Evolutionary conservation across 2,113 vertebrate genomes (phyloP).

Genomic region (Cebidichthys violaceus): DNA sequence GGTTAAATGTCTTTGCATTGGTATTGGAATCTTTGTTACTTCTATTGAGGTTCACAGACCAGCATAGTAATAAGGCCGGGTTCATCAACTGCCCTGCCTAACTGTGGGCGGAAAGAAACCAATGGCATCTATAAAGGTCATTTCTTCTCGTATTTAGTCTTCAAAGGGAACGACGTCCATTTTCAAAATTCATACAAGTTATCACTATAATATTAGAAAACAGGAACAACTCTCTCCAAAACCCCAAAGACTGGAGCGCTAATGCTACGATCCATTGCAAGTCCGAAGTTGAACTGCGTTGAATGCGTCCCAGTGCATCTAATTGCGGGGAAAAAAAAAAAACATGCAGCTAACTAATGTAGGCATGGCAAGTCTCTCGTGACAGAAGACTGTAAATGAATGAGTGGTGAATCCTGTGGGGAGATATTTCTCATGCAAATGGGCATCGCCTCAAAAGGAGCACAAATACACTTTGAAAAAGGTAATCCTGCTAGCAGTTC

Average conservation of each 20-base stretch:
- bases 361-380: too few species aligned
- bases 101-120: neutral
- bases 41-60: constrained; percentile 36
- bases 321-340: too few species aligned
- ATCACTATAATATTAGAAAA: neutral
- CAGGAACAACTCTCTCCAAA: neutral
- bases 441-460: neutral
- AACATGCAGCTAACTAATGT: too few species aligned
- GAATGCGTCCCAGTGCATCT: too few species aligned
- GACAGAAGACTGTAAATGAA: neutral
- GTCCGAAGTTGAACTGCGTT: too few species aligned
- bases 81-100: neutral
- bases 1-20: constrained; percentile 8
- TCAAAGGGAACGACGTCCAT: neutral
- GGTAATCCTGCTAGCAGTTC: too few species aligned
- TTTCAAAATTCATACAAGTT: neutral
- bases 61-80: neutral
- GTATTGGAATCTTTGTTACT: constrained; percentile 5
- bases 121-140: neutral
- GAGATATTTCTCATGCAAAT: neutral
- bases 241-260: neutral
- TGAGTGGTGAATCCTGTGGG: neutral
- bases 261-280: neutral
- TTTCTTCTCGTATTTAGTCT: neutral
- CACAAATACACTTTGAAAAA: too few species aligned